Evolutionary conservation across 2,113 vertebrate genomes (phyloP).

Genomic region (Petrocephalus microphthalmus): DNA sequence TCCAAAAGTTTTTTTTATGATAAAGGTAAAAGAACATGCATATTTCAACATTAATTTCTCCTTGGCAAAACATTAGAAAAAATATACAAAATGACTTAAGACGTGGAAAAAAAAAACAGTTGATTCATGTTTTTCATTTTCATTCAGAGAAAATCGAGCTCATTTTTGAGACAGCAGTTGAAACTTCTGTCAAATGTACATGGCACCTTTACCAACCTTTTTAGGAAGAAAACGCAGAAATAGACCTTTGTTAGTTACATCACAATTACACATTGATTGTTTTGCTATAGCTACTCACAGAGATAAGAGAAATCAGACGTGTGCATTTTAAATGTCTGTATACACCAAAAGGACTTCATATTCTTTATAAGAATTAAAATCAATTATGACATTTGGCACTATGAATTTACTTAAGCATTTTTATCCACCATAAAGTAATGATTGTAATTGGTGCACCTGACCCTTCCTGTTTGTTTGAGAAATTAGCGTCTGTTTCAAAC

Average conservation of each 20-base stretch:
- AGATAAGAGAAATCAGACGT: not conserved
- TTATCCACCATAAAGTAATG: not conserved
- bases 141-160: not conserved
- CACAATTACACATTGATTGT: not conserved
- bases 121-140: not conserved
- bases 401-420: not conserved
- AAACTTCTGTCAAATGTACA: not conserved
- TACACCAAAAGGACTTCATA: not conserved
- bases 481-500: not conserved
- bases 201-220: not conserved
- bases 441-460: not conserved
- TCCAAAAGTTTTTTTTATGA: conserved; percentile 15
- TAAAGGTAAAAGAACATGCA: not conserved
- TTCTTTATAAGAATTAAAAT: not conserved
- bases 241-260: not conserved
- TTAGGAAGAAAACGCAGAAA: not conserved
- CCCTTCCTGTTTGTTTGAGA: not conserved
- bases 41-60: conserved; percentile 13
- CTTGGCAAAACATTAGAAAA: conserved; percentile 1
- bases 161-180: not conserved
- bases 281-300: not conserved
- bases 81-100: conserved; percentile 4
- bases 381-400: not conserved
- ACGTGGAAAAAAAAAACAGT: not conserved
- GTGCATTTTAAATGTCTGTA: not conserved